A percentile compares a stretch with the other conserved stretches of the same genome.
Evolutionary conservation across 2,797 vertebrate genomes (phyloP).

Genomic region (Fistularia commersonii): DNA sequence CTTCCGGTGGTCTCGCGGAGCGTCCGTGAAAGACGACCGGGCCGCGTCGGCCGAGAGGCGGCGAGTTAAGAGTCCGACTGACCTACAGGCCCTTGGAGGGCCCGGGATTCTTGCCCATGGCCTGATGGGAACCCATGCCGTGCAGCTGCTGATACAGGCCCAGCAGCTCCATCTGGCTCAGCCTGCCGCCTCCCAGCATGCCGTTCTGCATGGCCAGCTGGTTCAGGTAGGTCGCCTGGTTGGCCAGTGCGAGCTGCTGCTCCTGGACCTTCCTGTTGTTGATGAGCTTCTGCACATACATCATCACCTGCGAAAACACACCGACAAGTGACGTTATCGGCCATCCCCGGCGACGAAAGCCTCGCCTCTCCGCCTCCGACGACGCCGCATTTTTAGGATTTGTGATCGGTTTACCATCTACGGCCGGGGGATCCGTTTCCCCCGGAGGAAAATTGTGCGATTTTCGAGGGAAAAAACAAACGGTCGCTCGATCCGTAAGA

Average conservation of each 20-base stretch:
- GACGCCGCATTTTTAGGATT: too few relatives aligned
- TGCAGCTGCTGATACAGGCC: conserved; percentile 94
- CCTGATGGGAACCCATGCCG: conserved; percentile 77
- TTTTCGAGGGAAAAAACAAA: too few relatives aligned
- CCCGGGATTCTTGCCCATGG: conserved; percentile 90
- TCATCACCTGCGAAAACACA: conserved; percentile 82
- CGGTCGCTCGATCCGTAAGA: too few relatives aligned
- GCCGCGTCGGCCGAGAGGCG: conserved; percentile 17
- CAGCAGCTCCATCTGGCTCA: conserved; percentile 89
- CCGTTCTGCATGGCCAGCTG: conserved; percentile 87
- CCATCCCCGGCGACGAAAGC: too few relatives aligned
- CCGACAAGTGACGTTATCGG: too few relatives aligned
- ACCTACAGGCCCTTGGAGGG: conserved; percentile 90
- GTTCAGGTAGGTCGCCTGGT: conserved; percentile 85
- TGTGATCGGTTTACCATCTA: too few relatives aligned
- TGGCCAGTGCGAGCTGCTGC: conserved; percentile 90
- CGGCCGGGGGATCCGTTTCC: too few relatives aligned
- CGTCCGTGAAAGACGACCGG: conserved; percentile 26
- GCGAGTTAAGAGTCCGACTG: conserved; percentile 37
- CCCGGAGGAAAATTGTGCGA: too few relatives aligned
- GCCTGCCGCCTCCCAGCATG: conserved; percentile 60
- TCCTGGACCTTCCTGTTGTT: conserved; percentile 94
- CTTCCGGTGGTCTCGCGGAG: conserved; percentile 29
- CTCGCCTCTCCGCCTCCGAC: too few relatives aligned
- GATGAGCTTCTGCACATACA: conserved; percentile 94